Evolutionary conservation across 2,797 vertebrate genomes (phyloP).

Genomic region (Sphenodon punctatus): DNA sequence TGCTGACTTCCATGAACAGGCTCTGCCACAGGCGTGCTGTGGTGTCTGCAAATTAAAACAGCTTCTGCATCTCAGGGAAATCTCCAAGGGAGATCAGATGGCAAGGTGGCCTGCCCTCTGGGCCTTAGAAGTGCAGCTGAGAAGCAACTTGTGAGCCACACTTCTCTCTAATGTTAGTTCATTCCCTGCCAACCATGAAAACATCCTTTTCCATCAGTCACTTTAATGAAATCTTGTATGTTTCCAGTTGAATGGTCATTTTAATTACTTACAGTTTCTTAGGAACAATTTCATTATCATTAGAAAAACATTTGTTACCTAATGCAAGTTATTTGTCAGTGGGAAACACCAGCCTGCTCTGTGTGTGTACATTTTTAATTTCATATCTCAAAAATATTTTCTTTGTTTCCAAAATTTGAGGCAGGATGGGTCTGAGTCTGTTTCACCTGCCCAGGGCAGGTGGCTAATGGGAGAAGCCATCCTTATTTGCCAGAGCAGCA

Average conservation of each 20-base stretch:
- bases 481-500: background rate
- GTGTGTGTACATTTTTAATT: too few species aligned
- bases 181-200: background rate
- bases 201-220: background rate
- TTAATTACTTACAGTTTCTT: background rate
- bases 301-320: background rate
- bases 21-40: fast-evolving
- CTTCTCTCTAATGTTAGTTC: too few species aligned
- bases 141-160: too few species aligned
- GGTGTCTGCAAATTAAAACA: background rate
- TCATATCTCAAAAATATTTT: background rate
- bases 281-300: background rate
- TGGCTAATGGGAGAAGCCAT: background rate
- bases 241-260: background rate
- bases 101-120: background rate
- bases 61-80: background rate
- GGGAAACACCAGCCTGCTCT: background rate
- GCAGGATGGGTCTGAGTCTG: fast-evolving
- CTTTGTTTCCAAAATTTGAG: fast-evolving
- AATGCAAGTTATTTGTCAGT: background rate
- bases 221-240: background rate
- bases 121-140: background rate
- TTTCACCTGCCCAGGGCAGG: background rate
- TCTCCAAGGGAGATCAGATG: background rate
- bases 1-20: background rate